These are phyloP conservation scores for Oceanodroma tethys DNA, from an alignment of 2,113 vertebrate genomes.

Conservation along the genomic window DNA sequence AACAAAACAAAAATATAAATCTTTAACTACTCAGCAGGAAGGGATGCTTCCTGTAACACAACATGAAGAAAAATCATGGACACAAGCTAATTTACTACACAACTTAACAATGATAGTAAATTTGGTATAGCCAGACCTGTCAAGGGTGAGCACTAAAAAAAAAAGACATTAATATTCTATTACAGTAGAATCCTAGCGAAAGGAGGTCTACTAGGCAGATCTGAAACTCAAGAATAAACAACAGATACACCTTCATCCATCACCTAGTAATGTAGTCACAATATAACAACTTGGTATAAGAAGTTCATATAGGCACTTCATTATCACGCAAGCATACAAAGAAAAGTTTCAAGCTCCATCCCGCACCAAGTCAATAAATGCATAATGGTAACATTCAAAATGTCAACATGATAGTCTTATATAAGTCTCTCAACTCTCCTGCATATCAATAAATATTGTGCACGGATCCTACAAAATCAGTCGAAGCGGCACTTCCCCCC, in stretches of 20 bases:
- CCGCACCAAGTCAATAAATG: not conserved
- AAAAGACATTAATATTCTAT: not conserved
- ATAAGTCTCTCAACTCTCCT: not conserved
- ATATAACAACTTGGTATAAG: not conserved
- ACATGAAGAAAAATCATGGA: not conserved
- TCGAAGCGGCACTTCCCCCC: not conserved
- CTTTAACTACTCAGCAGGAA: not conserved
- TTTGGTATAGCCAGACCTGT: not conserved
- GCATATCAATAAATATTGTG: not conserved
- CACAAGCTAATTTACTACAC: not conserved
- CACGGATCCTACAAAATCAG: not conserved
- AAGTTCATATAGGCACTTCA: not conserved
- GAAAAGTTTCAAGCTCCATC: not conserved
- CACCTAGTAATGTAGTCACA: not conserved
- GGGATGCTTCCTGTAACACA: not conserved
- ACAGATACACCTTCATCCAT: not conserved
- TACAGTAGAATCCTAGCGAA: not conserved
- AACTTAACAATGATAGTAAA: not conserved
- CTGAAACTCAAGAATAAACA: not conserved
- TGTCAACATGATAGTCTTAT: fast-evolving
- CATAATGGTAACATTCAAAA: not conserved
- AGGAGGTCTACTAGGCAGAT: not conserved
- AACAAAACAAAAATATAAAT: not conserved
- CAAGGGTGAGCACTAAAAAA: not conserved
- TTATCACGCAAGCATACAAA: not conserved